Base-by-base conservation (phyloP, 2,113 vertebrate species). In the Archocentrus centrarchus region DNA sequence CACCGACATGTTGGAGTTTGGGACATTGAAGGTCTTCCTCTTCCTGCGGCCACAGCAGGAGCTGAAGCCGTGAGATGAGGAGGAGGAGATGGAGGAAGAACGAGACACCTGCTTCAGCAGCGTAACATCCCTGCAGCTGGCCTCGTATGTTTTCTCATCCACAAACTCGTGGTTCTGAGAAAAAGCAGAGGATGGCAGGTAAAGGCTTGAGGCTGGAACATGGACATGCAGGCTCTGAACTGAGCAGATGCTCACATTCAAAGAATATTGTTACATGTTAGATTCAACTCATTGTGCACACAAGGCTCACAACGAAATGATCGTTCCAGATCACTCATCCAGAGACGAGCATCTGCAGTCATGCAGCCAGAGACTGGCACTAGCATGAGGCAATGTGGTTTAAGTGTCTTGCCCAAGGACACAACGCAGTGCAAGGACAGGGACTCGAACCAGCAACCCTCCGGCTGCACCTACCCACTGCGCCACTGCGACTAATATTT, bases 91-190 rank as follows among this genome's bases (percentile, higher is more conserved):
- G 15, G 98, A 98, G 9, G 98, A 97, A 22, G 97, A 97, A 78
- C 94, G 96, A 39, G 97, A 97, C 20, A 95, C 84, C 59, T 96
- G 96, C 17, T 98, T 98, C 83, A 96, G 93, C 3, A 96, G 95
- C 0, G 96, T 95, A 9, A 97, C 95, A 90, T 98, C 98, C 95
- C 96, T 96, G 75, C 96, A 97, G 94, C 95, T 97, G 8, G 96
- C 92, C 89, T 99, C 97, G 1, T 96, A 98, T 17, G 95, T 91
- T 91, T 98, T 97, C 84, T 98, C 98, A 24, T 99, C 98, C 91
- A 99, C 97, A 89, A 99, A 98, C 86, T 99, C 96, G 0, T 99
- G 98, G 91, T 98, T 99, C 98, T 93, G 89, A 81, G 66, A 57
- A 59, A 22, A 59, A 62, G 30, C 44, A 20, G 11, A 58, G 24